phyloP scores from a whole-genome alignment of 2,797 vertebrate genomes.

The Lophius americanus region DNA sequence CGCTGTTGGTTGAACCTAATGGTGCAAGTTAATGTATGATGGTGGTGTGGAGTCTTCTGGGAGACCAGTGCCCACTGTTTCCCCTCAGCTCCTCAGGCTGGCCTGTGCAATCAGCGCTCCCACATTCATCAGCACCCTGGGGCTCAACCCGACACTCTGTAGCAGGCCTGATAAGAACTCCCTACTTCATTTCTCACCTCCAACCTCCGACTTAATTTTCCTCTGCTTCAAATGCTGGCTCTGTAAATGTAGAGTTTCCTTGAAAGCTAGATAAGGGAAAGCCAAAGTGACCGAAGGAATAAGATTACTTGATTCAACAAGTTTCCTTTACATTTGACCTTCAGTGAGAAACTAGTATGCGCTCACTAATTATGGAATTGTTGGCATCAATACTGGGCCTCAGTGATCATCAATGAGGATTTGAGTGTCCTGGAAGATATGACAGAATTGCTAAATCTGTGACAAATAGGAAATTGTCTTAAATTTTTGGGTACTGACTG shows the following conservation, averaged over 20 bases:
- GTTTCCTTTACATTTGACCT: slow-evolving; percentile 37
- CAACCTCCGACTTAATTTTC: slow-evolving; percentile 48
- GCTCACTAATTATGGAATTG: not conserved
- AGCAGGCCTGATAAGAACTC: slow-evolving; percentile 63
- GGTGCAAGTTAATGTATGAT: slow-evolving; percentile 43
- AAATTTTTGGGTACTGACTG: slow-evolving; percentile 21
- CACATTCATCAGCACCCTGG: slow-evolving; percentile 42
- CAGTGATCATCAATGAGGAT: slow-evolving; percentile 1
- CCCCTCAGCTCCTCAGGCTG: slow-evolving; percentile 34
- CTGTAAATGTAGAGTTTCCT: slow-evolving; percentile 39
- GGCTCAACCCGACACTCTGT: slow-evolving; percentile 39
- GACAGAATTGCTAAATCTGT: slow-evolving; percentile 7
- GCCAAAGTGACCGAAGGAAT: slow-evolving; percentile 21
- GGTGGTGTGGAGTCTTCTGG: slow-evolving; percentile 37
- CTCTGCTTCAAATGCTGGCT: slow-evolving; percentile 31
- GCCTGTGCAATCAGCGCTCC: slow-evolving; percentile 55
- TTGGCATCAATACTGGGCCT: not conserved
- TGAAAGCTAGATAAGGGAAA: slow-evolving; percentile 37
- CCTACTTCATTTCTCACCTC: slow-evolving; percentile 42
- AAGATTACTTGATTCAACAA: slow-evolving; percentile 15
- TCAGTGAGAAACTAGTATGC: slow-evolving; percentile 17
- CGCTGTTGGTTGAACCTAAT: slow-evolving; percentile 32
- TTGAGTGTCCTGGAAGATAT: not conserved
- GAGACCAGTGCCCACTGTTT: slow-evolving; percentile 38
- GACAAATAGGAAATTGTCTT: slow-evolving; percentile 22